These are phyloP conservation scores for Nowickia ferox DNA, from an alignment of 2,888 invertebrate genomes.

Conservation along the genomic window DNA sequence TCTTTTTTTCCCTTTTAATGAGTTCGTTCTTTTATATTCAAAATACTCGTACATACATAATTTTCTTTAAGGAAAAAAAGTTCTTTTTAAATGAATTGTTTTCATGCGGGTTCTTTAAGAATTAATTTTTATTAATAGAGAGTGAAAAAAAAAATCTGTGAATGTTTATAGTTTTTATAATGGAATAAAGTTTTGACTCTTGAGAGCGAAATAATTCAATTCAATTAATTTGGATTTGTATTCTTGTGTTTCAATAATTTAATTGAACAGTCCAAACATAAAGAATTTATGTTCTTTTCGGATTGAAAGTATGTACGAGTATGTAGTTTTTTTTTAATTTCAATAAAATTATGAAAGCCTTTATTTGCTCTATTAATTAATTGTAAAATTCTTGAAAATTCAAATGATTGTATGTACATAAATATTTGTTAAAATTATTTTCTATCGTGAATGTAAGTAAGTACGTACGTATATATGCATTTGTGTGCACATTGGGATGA, in stretches of 20 bases:
- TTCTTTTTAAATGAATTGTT: constrained; percentile 51
- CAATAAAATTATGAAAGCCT: constrained; percentile 12
- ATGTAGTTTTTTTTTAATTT: background rate
- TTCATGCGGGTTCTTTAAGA: constrained; percentile 67
- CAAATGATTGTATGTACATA: no score
- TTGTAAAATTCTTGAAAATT: constrained; percentile 7
- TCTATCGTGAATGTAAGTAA: no score
- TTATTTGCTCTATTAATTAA: constrained; percentile 37
- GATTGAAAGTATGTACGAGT: background rate
- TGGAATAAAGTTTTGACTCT: constrained; percentile 35
- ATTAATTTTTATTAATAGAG: constrained; percentile 20
- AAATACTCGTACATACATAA: no score
- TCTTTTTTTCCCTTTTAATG: background rate
- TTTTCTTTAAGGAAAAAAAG: constrained; percentile 40
- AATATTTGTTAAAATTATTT: no score
- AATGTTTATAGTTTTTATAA: constrained; percentile 48
- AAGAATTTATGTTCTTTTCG: constrained; percentile 21
- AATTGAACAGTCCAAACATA: constrained; percentile 46
- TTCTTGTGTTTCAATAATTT: constrained; percentile 58
- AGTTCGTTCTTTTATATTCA: constrained; percentile 14
- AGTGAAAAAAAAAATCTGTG: constrained; percentile 55
- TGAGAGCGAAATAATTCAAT: constrained; percentile 66
- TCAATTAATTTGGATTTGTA: constrained; percentile 57
- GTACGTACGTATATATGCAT: no score
- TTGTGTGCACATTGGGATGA: no score